Evolutionary conservation across 2,797 vertebrate species (phyloP), one percentile per base, ranked within the genome.

Genomic region (Ibycter americanus): DNA sequence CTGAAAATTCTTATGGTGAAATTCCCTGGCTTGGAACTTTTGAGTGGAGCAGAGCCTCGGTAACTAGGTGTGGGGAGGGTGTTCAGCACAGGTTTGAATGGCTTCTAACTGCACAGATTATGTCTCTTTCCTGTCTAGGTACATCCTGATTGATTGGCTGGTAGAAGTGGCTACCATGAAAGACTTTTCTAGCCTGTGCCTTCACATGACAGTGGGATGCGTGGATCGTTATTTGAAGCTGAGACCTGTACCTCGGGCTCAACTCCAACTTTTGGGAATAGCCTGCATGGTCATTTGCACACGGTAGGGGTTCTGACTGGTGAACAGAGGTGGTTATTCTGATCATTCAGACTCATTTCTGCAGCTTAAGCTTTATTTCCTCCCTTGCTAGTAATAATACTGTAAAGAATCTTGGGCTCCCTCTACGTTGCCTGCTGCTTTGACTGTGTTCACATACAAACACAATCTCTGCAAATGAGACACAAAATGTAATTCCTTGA

Each of bases 221-320:
- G 99, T 99, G 92, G 99, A 99, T 96, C 99, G 99, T 9, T 99
- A 99, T 93, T 95, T 99, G 96, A 98, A 98, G 59, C 97, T 98
- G 56, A 98, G 99, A 72, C 98, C 98, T 8, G 99, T 99, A 21
- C 98, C 99, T 21, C 99, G 99, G 51, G 98, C 98, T 76, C 98
- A 97, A 26, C 99, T 99, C 21, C 99, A 99, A 94, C 98, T 99
- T 11, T 96, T 99, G 93, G 99, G 99, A 92, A 99, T 99, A 6
- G 99, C 99, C 90, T 99, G 99, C 98, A 99, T 99, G 99, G 99
- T 99, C 49, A 99, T 99, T 96, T 99, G 99, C 89, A 99, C 99
- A 92, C 98, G 99, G 99, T 99, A 91, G 98, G 98, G 34, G 65
- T 10, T 55, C 49, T 78, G 42, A 17, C 32, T 32, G 10, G 3